These are phyloP conservation scores for Poeciliopsis retropinna DNA, from an alignment of 2,113 vertebrate genomes.

Conservation along the genomic window DNA sequence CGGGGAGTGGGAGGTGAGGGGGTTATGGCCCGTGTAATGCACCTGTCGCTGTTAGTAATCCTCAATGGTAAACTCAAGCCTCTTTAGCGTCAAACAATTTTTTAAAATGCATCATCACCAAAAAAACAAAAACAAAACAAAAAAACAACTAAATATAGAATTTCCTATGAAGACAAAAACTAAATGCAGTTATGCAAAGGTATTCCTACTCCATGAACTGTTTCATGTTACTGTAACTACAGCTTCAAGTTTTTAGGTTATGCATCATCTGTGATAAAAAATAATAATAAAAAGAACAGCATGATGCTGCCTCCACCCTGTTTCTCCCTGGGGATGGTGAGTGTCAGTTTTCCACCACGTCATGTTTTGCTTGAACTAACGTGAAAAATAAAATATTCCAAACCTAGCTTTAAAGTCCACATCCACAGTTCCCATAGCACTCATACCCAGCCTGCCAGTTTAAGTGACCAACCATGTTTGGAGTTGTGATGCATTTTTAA, in stretches of 20 bases:
- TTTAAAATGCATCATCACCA: not conserved
- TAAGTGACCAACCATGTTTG: too few relatives aligned
- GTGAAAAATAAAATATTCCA: too few relatives aligned
- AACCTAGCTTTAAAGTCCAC: too few relatives aligned
- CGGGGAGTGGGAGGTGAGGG: not conserved
- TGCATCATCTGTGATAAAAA: too few relatives aligned
- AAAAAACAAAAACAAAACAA: not conserved
- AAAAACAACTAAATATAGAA: not conserved
- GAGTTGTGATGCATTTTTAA: too few relatives aligned
- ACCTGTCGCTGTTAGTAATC: conserved; percentile 80
- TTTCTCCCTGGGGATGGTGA: not conserved
- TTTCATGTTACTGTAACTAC: too few relatives aligned
- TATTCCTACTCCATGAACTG: too few relatives aligned
- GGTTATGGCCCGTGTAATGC: conserved; percentile 67
- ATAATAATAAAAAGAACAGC: too few relatives aligned
- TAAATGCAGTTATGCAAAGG: not conserved
- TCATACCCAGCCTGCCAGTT: too few relatives aligned
- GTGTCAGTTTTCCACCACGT: not conserved
- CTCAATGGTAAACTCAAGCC: conserved; percentile 39
- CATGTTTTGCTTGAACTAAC: too few relatives aligned
- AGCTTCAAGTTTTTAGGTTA: too few relatives aligned
- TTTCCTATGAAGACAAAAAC: not conserved
- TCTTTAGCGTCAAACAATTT: conserved; percentile 11
- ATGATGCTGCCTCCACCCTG: not conserved
- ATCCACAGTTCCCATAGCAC: not conserved